Base-by-base conservation (phyloP, 2,888 invertebrate species). In the Archips crataeganus region DNA sequence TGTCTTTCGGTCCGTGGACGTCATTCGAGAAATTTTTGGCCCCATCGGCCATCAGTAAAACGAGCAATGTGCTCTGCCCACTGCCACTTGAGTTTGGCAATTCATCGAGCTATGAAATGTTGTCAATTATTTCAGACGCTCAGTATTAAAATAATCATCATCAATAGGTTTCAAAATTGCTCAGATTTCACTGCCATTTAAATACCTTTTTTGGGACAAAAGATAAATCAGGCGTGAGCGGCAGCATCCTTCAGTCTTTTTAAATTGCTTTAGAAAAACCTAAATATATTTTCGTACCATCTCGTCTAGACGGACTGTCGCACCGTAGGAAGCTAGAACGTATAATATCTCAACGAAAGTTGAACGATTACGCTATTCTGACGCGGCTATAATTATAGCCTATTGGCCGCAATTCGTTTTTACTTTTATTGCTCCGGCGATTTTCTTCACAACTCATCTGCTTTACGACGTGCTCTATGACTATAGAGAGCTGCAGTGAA, bases 351-450 rank as follows among this genome's bases (percentile, higher is more conserved):
- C 51, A 57, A 45, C 32, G 70, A 70, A 45, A 54, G 54, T 32
- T 42, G 54, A 54, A 15, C 61, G 69, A 69, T 51, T 62, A 61
- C 39, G 51, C 39, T 69, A 49, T 61, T 67, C 61, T 71, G 62
- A 42, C 11, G 32, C 36, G 63, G 63, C 59, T 47, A 34, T 73
- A 73, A 73, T 73, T 73, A 73, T 67, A 67, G 39, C 65, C 49
- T 65, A 72, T 67, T 39, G 32, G 65, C 34, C 36, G 65, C 65
- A 65, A 65, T 65, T 65, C 49, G 68, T 68, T 72, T 73, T 68
- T 73, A 73, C 57, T 73, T 73, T 73, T 73, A 73, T 73, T 68
- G 72, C 51, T 62, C 42, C n/a, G 54, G 51, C 65, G 23, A 42
- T 62, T 62, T 45, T 65, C 51, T 65, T 65, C 36, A 49, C 49